These are phyloP conservation scores for Acipenser transmontanus DNA, from an alignment of 2,797 vertebrate species.

Conservation along the genomic window DNA sequence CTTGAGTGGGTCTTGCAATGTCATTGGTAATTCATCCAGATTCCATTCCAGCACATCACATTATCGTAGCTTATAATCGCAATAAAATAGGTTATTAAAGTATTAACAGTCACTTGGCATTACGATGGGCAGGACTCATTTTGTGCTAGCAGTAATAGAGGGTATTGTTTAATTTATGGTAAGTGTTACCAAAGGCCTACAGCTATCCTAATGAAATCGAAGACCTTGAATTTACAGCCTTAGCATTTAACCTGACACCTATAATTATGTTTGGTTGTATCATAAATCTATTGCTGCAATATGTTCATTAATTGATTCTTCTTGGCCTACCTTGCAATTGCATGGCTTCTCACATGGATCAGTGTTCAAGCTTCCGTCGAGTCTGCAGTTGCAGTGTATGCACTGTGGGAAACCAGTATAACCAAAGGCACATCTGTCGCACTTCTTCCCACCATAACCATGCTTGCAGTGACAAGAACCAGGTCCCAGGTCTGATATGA, in stretches of 20 bases:
- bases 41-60: no score
- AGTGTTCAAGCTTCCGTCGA: conserved; percentile 74
- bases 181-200: not conserved
- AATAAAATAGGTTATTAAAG: conserved; percentile 2
- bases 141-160: not conserved
- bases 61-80: not conserved
- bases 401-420: conserved; percentile 80
- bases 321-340: conserved; percentile 78
- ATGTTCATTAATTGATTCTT: not conserved
- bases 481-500: conserved; percentile 61
- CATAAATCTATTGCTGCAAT: not conserved
- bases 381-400: conserved; percentile 76
- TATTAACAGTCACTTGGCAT: not conserved
- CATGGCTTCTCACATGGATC: conserved; percentile 84
- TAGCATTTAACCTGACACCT: not conserved
- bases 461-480: conserved; percentile 87
- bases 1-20: no score
- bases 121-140: not conserved
- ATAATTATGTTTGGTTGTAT: not conserved
- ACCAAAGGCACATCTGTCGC: conserved; percentile 78
- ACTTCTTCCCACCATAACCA: conserved; percentile 77
- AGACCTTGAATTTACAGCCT: not conserved
- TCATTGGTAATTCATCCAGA: no score
- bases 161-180: not conserved
- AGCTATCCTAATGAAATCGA: not conserved